These are phyloP conservation scores for Yponomeuta cagnagella DNA, from an alignment of 2,888 invertebrate genomes.

Conservation along the genomic window DNA sequence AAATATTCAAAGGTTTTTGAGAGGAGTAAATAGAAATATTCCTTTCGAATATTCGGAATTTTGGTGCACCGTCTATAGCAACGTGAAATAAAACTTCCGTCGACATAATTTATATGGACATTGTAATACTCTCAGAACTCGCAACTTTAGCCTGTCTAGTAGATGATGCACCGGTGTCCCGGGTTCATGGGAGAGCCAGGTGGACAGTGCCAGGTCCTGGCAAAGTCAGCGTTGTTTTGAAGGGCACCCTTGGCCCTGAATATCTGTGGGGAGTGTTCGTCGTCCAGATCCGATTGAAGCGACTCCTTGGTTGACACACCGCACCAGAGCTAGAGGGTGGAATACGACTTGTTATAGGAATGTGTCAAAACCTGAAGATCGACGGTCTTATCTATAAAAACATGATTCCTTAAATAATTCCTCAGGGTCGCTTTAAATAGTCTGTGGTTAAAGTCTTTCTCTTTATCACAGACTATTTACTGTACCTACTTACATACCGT, in stretches of 20 bases:
- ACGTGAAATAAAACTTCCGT: background rate
- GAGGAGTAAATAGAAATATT: no score
- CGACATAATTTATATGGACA: background rate
- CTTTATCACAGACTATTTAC: background rate
- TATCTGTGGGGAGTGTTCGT: constrained; percentile 84
- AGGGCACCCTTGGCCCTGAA: constrained; percentile 81
- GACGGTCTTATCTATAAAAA: background rate
- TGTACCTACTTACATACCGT: no score
- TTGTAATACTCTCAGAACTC: background rate
- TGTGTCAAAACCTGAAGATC: no score
- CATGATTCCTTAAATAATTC: background rate
- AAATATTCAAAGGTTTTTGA: no score
- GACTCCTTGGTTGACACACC: constrained; percentile 81
- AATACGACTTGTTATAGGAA: background rate
- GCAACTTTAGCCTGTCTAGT: constrained; percentile 29
- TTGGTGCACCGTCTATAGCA: no score
- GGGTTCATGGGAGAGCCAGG: constrained; percentile 75
- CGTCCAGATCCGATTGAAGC: constrained; percentile 78
- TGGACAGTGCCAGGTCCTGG: constrained; percentile 76
- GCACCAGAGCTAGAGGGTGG: constrained; percentile 84
- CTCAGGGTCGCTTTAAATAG: no score
- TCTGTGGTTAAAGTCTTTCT: background rate
- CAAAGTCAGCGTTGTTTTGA: constrained; percentile 84
- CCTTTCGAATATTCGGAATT: no score
- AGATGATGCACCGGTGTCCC: constrained; percentile 57